A percentile compares a stretch with the other conserved stretches of the same genome.
Evolutionary conservation across 2,888 invertebrate species (phyloP).

Genomic region (Tryphoninae sp.): DNA sequence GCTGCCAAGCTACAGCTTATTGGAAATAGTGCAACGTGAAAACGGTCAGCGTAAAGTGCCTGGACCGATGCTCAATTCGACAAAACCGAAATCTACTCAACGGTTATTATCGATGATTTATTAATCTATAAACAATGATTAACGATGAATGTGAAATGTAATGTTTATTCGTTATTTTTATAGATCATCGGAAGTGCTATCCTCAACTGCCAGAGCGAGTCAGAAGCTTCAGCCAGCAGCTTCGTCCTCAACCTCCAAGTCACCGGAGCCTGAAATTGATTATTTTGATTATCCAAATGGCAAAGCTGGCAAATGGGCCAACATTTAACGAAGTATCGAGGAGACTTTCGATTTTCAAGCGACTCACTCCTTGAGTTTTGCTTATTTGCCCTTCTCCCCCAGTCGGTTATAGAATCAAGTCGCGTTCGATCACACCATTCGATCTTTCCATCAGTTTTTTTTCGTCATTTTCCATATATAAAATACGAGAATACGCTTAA

Average conservation of each 20-base stretch:
- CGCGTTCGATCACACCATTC: slow-evolving; percentile 16
- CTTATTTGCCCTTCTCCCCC: not conserved
- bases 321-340: slow-evolving; percentile 44
- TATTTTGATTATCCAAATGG: slow-evolving; percentile 75
- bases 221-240: slow-evolving; percentile 68
- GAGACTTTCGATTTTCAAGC: not conserved
- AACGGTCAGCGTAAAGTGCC: slow-evolving; percentile 91
- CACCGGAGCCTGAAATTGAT: slow-evolving; percentile 78
- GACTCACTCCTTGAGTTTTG: not conserved
- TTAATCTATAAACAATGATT: not conserved
- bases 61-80: slow-evolving; percentile 84
- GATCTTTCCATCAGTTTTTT: slow-evolving; percentile 28
- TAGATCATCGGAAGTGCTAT: slow-evolving; percentile 75
- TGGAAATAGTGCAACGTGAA: slow-evolving; percentile 91
- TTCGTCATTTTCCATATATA: slow-evolving; percentile 20
- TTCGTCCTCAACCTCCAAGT: slow-evolving; percentile 68
- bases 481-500: slow-evolving; percentile 23
- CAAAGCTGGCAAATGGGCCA: slow-evolving; percentile 45
- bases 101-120: slow-evolving; percentile 69
- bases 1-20: slow-evolving; percentile 93
- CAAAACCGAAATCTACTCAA: slow-evolving; percentile 70
- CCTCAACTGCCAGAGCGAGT: slow-evolving; percentile 73
- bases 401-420: slow-evolving; percentile 1
- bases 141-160: not conserved
- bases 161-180: slow-evolving; percentile 13